These are phyloP conservation scores for Aporophyla lueneburgensis DNA, from an alignment of 2,888 invertebrate genomes.

Conservation along the genomic window DNA sequence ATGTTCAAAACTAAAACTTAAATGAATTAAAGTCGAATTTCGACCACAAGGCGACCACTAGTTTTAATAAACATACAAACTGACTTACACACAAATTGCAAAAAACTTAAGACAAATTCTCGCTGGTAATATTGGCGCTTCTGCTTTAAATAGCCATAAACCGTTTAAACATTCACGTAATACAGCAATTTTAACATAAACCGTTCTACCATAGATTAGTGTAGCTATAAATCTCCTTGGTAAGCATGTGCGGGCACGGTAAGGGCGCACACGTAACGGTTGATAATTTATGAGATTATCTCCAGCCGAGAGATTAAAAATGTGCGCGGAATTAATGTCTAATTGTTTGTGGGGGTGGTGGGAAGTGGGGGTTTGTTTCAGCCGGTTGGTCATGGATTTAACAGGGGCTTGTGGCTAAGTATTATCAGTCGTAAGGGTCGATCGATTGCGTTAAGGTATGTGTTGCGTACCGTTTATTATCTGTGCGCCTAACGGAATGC, in stretches of 20 bases:
- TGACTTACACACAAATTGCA: too few relatives aligned
- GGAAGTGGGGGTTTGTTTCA: background rate
- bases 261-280: constrained; percentile 31
- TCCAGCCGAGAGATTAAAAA: constrained; percentile 49
- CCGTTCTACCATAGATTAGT: constrained; percentile 46
- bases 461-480: too few relatives aligned
- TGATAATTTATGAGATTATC: constrained; percentile 55
- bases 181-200: constrained; percentile 23
- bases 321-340: constrained; percentile 39
- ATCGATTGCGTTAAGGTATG: too few relatives aligned
- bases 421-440: too few relatives aligned
- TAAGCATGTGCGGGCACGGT: constrained; percentile 34
- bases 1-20: too few relatives aligned
- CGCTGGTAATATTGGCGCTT: too few relatives aligned
- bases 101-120: too few relatives aligned
- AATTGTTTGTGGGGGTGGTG: constrained; percentile 23
- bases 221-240: constrained; percentile 44
- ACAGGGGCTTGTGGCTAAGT: too few relatives aligned
- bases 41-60: too few relatives aligned
- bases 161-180: constrained; percentile 6
- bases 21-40: too few relatives aligned
- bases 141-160: background rate
- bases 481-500: too few relatives aligned
- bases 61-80: too few relatives aligned
- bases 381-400: background rate